These are phyloP conservation scores for Poeciliopsis paucimaculata DNA, from an alignment of 2,797 vertebrate genomes.

Conservation along the genomic window DNA sequence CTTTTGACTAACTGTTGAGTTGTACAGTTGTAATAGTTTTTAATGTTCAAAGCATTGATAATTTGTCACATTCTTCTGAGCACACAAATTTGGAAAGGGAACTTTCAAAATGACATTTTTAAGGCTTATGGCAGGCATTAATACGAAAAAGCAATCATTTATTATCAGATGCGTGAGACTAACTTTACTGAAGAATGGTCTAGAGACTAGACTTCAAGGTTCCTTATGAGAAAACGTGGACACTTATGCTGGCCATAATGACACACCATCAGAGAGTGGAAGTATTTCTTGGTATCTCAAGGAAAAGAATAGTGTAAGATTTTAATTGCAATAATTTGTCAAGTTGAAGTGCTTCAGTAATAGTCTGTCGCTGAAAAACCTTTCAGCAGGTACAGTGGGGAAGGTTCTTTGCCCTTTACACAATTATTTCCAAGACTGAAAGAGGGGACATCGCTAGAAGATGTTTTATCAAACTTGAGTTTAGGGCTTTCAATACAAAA, in stretches of 20 bases:
- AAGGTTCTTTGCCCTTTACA: conserved; percentile 36
- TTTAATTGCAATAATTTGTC: conserved; percentile 67
- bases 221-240: conserved; percentile 43
- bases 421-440: conserved; percentile 42
- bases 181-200: conserved; percentile 27
- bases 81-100: not conserved
- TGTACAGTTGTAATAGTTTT: not conserved
- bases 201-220: conserved; percentile 34
- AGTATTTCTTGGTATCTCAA: conserved; percentile 51
- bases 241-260: conserved; percentile 45
- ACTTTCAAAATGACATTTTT: conserved; percentile 2
- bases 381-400: not conserved
- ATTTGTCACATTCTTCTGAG: conserved; percentile 11
- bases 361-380: conserved; percentile 34
- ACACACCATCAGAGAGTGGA: conserved; percentile 39
- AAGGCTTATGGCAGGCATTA: conserved; percentile 5
- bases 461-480: not conserved
- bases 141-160: conserved; percentile 27
- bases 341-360: conserved; percentile 53
- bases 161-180: conserved; percentile 29
- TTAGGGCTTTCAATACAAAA: conserved; percentile 33
- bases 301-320: conserved; percentile 37
- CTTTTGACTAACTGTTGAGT: not conserved
- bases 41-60: not conserved
- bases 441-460: conserved; percentile 11